Base-by-base conservation (phyloP, 2,113 vertebrate species). In the Mormyrus iriodes region DNA sequence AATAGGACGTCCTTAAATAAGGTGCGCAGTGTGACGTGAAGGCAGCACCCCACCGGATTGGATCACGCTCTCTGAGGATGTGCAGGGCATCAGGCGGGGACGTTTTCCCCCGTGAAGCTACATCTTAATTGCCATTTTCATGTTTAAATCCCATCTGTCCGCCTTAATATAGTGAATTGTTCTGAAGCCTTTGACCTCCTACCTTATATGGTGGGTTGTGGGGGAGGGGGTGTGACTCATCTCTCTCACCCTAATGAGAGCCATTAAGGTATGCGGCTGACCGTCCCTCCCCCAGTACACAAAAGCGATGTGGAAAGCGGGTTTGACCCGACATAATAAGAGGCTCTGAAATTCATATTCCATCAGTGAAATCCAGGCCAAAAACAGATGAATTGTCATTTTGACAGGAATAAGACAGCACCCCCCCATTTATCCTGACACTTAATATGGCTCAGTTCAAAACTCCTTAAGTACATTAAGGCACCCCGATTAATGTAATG, bases 61-160 rank as follows among this genome's bases (percentile, higher is more conserved):
- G 27, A 55, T 8, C 15, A 35, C 13, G 3, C 31, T 19, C 51
- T 17, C 5, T 8, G 15, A 19, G 48, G 49, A 55, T 61, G 55
- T 61, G 55, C 7, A 61, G 55, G 55, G 21, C 15, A 3, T 42
- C 19, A 76, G 21, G n/a, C 48, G 0, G 82, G 58, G 21, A 48
- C 46, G 17, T 48, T 46, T 84, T 24, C 82, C 42, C 82, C 24
- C 6, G 39, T 83, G 58, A 4, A 1, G 21, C 69, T 58, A 15
- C 48, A 91, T 92, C 89, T 89, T 91, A 91, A 91, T 91, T 91
- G 86, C 65, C 88, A 91, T 91, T 85, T 65, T 53, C 86, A 85
- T 86, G 83, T 89, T 87, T 88, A 82, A 12, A 79, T 89, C 86
- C 76, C 73, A 48, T 79, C 51, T 79, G 84, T 86, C 13, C 88